phyloP scores from a whole-genome alignment of 2,113 vertebrate species.

The Thermophis baileyi region DNA sequence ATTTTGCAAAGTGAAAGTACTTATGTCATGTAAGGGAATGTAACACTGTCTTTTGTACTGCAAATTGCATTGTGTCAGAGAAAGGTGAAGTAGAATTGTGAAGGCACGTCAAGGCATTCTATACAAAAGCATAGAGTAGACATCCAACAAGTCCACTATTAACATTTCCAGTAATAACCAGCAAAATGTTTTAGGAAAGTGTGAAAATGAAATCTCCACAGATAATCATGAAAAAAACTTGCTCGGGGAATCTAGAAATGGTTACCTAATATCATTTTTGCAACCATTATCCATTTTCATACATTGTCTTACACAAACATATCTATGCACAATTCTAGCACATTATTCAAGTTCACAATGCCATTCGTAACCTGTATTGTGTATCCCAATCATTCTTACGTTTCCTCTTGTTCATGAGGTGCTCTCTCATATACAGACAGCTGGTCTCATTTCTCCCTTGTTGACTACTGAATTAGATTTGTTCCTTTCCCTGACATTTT shows the following conservation, averaged over 20 bases:
- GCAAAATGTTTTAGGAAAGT: background rate
- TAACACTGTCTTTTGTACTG: constrained; percentile 8
- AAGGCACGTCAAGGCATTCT: background rate
- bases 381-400: background rate
- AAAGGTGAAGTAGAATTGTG: constrained; percentile 1
- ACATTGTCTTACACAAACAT: background rate
- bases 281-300: background rate
- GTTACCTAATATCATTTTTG: background rate
- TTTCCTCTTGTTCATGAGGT: background rate
- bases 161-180: background rate
- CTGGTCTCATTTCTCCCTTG: background rate
- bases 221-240: background rate
- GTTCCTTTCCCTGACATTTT: background rate
- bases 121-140: background rate
- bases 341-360: background rate
- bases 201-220: background rate
- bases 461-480: background rate
- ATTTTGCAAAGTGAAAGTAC: constrained; percentile 12
- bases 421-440: background rate
- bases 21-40: background rate
- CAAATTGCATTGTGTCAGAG: background rate
- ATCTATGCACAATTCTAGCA: background rate
- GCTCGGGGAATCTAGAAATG: background rate
- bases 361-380: background rate
- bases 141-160: background rate